Evolutionary conservation across 2,797 vertebrate genomes (phyloP), one percentile per base, ranked within the genome.

Genomic region (Emys orbicularis): DNA sequence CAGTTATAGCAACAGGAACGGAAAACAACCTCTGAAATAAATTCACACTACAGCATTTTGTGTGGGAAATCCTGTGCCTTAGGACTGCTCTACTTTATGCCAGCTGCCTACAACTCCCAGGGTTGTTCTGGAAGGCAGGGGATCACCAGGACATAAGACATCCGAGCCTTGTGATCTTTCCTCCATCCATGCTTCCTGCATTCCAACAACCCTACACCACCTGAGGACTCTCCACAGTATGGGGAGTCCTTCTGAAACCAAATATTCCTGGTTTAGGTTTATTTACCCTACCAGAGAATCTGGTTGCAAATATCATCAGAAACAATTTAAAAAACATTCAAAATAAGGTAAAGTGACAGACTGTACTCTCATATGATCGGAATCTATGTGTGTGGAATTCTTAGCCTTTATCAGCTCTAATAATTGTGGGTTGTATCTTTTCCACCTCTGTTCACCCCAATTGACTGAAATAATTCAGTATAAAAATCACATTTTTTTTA

Each of bases 401-500:
- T 81, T 81, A 54, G 52, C 34, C 52, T 80, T 68, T 54, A 25
- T 54, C n/a, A 54, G 9, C 54, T 54, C 54, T 54, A 54, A 23
- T 5, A 88, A 84, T 87, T 90, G n/a, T 83, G 90, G 85, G 29
- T 95, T 59, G 54, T 94, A 91, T 23, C 81, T 61, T 91, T 94
- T 89, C 90, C 86, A 61, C 76, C 93, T 79, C 65, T 89, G 86
- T 82, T 56, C 23, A 54, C 7, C 31, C 83, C 76, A 77, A 84
- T 86, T 95, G 37, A 84, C 53, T 94, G 44, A 2, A 2, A 87
- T 92, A 92, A 90, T 83, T 88, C 54, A 91, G 34, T 93, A 53
- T 53, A 83, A 76, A 80, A 94, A 74, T 65, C 41, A 47, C 4
- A 81, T 23, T 27, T 84, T 90, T 92, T 92, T 81, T 76, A 93